Conservation (phyloP, 2,113 vertebrate species). For the Cyprinus carpio region DNA sequence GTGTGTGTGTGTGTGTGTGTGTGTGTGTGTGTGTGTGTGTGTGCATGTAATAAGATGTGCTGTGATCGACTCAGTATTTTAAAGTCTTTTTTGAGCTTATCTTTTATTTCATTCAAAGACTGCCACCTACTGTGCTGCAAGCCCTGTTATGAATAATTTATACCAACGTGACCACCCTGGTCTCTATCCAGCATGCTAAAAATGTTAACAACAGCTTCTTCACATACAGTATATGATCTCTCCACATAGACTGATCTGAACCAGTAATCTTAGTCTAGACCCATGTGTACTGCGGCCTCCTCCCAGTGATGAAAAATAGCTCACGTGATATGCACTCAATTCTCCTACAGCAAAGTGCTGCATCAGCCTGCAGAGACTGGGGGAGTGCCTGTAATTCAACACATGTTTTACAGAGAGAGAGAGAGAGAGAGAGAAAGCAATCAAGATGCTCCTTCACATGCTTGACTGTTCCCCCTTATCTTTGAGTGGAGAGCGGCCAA, state of each 20-base stretch:
- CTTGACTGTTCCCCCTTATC: background rate
- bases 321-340: slow-evolving; percentile 23
- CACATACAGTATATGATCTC: background rate
- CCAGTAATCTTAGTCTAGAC: background rate
- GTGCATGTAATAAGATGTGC: background rate
- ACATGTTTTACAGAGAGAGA: background rate
- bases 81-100: background rate
- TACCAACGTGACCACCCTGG: background rate
- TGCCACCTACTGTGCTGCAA: background rate
- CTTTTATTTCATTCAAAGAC: background rate
- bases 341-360: slow-evolving; percentile 45
- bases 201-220: background rate
- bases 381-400: slow-evolving; percentile 20
- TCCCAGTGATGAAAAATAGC: slow-evolving; percentile 14
- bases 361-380: slow-evolving; percentile 40
- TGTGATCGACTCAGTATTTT: slow-evolving; percentile 10
- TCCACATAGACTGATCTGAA: background rate
- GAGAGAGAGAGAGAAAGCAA: background rate
- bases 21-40: too few species aligned
- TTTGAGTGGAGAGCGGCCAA: slow-evolving; percentile 23
- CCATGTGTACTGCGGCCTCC: background rate
- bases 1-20: too few species aligned
- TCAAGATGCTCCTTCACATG: slow-evolving; percentile 42
- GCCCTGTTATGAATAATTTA: slow-evolving; percentile 44
- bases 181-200: background rate